Conservation (phyloP, 2,113 vertebrate species). For the Psettodes erumei region DNA sequence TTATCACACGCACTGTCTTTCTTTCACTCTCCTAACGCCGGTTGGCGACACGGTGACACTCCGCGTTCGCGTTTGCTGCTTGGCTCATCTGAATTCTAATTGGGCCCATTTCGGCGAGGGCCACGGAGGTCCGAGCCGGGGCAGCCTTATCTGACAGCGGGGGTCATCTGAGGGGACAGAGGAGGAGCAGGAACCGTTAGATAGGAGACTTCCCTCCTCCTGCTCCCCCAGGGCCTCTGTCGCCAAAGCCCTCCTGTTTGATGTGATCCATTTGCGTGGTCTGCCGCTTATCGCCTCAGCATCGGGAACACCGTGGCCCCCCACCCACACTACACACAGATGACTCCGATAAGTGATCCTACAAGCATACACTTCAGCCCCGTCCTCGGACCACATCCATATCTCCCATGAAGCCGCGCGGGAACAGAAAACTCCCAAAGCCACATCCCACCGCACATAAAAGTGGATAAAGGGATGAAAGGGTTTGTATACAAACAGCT, state of each 20-base stretch:
- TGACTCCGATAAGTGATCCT: slow-evolving; percentile 75
- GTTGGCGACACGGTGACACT: slow-evolving; percentile 40
- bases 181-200: slow-evolving; percentile 76
- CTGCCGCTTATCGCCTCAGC: slow-evolving; percentile 68
- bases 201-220: slow-evolving; percentile 69
- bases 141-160: slow-evolving; percentile 60
- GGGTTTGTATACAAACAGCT: slow-evolving; percentile 85
- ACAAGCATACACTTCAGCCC: slow-evolving; percentile 59
- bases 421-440: slow-evolving; percentile 80
- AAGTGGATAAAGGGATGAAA: slow-evolving; percentile 86
- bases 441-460: slow-evolving; percentile 79
- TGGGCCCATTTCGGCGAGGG: slow-evolving; percentile 39
- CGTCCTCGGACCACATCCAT: slow-evolving; percentile 67
- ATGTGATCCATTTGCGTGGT: slow-evolving; percentile 77
- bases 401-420: slow-evolving; percentile 73
- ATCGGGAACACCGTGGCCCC: slow-evolving; percentile 74
- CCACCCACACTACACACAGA: slow-evolving; percentile 82
- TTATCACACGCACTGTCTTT: slow-evolving; percentile 49
- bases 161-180: slow-evolving; percentile 74
- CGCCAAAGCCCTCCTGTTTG: slow-evolving; percentile 72
- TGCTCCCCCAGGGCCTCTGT: slow-evolving; percentile 74
- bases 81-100: slow-evolving; percentile 65
- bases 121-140: slow-evolving; percentile 28
- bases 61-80: slow-evolving; percentile 48
- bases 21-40: slow-evolving; percentile 45